Percentiles rank a stretch among this genome's conserved stretches.
Conservation (phyloP, 2,888 invertebrate genomes). For the Habrosyne pyritoides region DNA sequence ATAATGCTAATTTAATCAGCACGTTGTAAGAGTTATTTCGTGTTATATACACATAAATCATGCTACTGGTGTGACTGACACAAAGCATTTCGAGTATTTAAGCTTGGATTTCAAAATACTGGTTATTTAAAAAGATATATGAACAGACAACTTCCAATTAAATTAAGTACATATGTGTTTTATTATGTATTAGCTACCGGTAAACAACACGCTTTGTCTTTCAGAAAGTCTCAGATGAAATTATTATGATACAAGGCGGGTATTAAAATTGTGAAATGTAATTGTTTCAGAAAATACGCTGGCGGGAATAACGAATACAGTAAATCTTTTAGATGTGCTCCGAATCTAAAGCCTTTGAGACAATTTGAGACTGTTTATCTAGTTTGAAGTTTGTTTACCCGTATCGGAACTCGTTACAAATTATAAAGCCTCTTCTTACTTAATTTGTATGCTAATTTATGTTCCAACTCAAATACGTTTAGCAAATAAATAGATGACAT, state of each 20-base stretch:
- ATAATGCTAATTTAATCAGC: no score
- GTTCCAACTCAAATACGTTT: not conserved
- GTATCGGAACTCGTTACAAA: not conserved
- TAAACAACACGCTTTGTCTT: not conserved
- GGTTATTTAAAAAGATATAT: no score
- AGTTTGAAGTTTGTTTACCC: not conserved
- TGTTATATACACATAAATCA: no score
- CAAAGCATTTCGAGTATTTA: no score
- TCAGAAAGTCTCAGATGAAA: not conserved
- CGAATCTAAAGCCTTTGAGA: not conserved
- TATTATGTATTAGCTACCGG: no score
- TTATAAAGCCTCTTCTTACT: not conserved
- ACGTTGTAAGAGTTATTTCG: no score
- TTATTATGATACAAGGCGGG: not conserved
- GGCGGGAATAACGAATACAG: not conserved
- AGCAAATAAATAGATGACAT: not conserved
- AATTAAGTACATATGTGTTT: no score
- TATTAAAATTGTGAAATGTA: not conserved
- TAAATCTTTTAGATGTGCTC: not conserved
- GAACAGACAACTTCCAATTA: no score
- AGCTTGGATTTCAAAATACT: no score
- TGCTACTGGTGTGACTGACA: no score
- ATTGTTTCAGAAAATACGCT: not conserved
- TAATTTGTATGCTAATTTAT: not conserved
- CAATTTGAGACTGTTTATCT: not conserved